A percentile compares a stretch with the other conserved stretches of the same genome.
Evolutionary conservation across 2,113 vertebrate species (phyloP).

Genomic region (Cyprinodon brontotheroides): DNA sequence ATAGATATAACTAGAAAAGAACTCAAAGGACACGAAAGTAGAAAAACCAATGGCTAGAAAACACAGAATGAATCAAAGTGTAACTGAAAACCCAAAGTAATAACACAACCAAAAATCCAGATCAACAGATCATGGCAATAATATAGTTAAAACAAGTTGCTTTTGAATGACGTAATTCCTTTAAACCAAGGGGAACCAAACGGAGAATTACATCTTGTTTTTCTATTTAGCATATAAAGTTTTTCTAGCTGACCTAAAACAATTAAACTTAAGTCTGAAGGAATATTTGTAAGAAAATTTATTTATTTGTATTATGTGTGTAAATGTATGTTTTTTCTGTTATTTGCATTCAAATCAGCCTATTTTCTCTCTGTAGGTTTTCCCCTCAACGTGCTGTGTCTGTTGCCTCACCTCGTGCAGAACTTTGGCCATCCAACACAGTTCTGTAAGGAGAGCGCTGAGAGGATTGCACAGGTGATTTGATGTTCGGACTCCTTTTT

Average conservation of each 20-base stretch:
- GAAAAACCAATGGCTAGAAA: too few relatives aligned
- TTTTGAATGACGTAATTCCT: too few relatives aligned
- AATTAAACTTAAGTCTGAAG: neutral
- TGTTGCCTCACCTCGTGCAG: conserved; percentile 96
- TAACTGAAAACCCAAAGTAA: too few relatives aligned
- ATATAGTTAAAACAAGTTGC: too few relatives aligned
- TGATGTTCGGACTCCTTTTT: neutral
- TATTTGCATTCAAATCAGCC: neutral
- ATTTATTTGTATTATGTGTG: neutral
- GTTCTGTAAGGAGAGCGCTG: conserved; percentile 96
- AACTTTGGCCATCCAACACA: conserved; percentile 94
- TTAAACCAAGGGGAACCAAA: too few relatives aligned
- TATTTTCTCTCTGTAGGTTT: conserved; percentile 82
- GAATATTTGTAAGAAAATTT: neutral
- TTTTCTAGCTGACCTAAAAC: neutral
- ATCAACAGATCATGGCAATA: too few relatives aligned
- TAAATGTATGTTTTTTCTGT: neutral
- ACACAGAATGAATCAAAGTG: too few relatives aligned
- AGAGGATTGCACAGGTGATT: conserved; percentile 95
- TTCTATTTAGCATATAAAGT: too few relatives aligned
- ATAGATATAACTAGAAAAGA: too few relatives aligned
- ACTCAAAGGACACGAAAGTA: too few relatives aligned
- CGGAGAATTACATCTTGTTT: too few relatives aligned
- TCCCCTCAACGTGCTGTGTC: conserved; percentile 95
- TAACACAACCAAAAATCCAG: too few relatives aligned